Evolutionary conservation across 53 echinoderm and acorn worm genomes (phyloP).

Genomic region (Apostichopus leukothele): DNA sequence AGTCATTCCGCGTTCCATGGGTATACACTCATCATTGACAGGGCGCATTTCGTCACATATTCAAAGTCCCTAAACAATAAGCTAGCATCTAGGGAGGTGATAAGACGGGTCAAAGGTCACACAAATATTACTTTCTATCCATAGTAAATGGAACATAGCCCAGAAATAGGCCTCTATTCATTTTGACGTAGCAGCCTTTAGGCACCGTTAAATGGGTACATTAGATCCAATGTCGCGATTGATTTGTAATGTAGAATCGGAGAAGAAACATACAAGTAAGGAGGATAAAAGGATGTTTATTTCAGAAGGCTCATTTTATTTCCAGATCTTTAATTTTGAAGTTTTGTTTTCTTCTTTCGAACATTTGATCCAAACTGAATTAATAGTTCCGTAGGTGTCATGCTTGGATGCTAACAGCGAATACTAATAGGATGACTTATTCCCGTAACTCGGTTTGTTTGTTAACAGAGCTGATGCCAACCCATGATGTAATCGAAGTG

Average conservation of each 20-base stretch:
- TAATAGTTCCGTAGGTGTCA: background rate
- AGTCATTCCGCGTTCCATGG: no score
- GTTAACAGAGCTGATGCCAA: no score
- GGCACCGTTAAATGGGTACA: background rate
- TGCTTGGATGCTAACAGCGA: no score
- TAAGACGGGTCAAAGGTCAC: slow-evolving; percentile 30
- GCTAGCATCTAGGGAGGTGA: slow-evolving; percentile 1
- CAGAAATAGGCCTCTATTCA: slow-evolving; percentile 7
- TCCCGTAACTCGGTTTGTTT: no score
- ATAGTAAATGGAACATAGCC: slow-evolving; percentile 25
- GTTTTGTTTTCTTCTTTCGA: background rate
- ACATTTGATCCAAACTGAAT: slow-evolving; percentile 33
- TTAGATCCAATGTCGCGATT: background rate
- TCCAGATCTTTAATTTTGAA: background rate
- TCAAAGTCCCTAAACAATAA: slow-evolving; percentile 16
- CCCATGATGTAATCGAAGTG: no score
- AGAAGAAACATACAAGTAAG: slow-evolving; percentile 4
- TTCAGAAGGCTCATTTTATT: background rate
- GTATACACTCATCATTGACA: no score
- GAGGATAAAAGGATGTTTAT: background rate
- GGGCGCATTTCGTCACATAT: slow-evolving; percentile 2
- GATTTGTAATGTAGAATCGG: background rate
- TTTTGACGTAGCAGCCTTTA: background rate
- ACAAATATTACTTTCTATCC: background rate
- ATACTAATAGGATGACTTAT: no score